Percentiles rank a stretch among this genome's conserved stretches.
Conservation (phyloP, 1,140 invertebrate species). For the Gyrodactylus salaris region DNA sequence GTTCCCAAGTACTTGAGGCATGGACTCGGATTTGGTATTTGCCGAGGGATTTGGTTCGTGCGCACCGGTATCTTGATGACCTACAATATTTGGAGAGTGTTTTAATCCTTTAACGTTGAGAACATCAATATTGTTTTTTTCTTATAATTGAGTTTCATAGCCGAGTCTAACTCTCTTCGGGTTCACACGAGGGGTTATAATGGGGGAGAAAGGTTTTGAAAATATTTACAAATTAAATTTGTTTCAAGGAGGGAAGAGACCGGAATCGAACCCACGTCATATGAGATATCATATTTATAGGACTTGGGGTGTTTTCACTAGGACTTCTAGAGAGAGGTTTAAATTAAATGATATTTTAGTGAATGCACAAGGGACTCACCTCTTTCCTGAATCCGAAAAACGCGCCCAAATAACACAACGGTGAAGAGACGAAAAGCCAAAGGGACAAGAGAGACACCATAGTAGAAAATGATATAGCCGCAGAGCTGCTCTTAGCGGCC, state of each 20-base stretch:
- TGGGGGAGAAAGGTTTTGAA: too few species aligned
- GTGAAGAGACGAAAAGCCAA: constrained; percentile 90
- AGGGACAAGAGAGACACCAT: constrained; percentile 66
- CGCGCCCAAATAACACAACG: constrained; percentile 76
- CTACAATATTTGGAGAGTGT: too few species aligned
- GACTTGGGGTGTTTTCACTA: too few species aligned
- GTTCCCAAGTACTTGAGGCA: constrained; percentile 72
- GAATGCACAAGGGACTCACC: constrained; percentile 26
- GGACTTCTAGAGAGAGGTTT: neutral
- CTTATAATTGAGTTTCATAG: too few species aligned
- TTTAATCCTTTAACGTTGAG: too few species aligned
- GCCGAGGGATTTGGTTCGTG: constrained; percentile 85
- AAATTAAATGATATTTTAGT: neutral
- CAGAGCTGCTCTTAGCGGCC: constrained; percentile 68
- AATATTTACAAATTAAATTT: too few species aligned
- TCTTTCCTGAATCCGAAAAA: constrained; percentile 89
- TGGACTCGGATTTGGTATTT: constrained; percentile 39
- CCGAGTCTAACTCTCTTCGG: too few species aligned
- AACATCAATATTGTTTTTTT: too few species aligned
- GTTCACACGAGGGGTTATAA: too few species aligned
- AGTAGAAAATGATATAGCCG: constrained; percentile 80
- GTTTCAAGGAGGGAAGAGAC: too few species aligned
- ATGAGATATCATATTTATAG: too few species aligned
- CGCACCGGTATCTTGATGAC: constrained; percentile 71
- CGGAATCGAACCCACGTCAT: too few species aligned